A percentile compares a stretch with the other conserved stretches of the same genome.
Conservation (phyloP, 2,113 vertebrate species). For the Tyrannus savana region DNA sequence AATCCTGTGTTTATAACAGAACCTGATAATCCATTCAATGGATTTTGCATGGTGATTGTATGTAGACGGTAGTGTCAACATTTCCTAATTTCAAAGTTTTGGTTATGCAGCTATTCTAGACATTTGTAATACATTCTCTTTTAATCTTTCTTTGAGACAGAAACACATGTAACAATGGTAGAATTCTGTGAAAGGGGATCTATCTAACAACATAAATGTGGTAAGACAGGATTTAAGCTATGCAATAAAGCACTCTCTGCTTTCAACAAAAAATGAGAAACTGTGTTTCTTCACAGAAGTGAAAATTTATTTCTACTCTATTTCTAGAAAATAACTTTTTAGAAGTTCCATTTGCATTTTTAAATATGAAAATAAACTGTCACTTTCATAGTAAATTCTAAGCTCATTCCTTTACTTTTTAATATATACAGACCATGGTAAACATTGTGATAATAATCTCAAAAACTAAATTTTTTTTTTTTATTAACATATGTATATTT, state of each 20-base stretch:
- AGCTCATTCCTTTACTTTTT: background rate
- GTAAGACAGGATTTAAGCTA: background rate
- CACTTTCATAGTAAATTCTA: background rate
- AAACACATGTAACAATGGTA: background rate
- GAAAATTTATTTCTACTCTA: background rate
- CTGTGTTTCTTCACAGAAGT: background rate
- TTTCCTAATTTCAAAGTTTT: background rate
- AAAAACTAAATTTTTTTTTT: background rate
- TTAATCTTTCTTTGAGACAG: background rate
- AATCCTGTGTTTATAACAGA: background rate
- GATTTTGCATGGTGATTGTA: background rate
- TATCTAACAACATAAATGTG: background rate
- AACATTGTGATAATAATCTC: background rate
- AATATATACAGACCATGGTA: background rate
- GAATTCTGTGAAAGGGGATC: background rate
- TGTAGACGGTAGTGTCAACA: background rate
- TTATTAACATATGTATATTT: background rate
- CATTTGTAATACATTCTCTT: background rate
- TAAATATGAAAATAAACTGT: background rate
- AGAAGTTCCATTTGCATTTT: background rate
- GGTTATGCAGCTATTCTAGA: background rate
- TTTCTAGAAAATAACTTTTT: background rate
- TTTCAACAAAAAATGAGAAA: background rate
- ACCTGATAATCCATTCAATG: background rate
- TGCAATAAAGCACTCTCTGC: background rate